phyloP scores from a whole-genome alignment of 2,888 invertebrate species.

The Cephus pygmeus region DNA sequence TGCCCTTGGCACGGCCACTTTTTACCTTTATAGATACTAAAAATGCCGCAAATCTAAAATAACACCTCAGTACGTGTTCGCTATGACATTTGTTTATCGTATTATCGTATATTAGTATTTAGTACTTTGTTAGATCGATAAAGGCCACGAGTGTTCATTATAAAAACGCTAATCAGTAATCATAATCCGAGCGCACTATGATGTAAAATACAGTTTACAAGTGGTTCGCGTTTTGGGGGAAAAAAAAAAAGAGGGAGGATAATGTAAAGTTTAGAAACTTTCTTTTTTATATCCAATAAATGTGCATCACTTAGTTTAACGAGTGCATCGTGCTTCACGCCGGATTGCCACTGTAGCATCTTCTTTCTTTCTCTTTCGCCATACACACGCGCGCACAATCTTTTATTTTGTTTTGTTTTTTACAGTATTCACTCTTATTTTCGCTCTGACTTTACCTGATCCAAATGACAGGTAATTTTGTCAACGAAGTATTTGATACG shows the following conservation, averaged over 20 bases:
- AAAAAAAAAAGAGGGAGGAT: not conserved
- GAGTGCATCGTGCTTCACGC: too few relatives aligned
- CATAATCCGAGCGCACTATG: slow-evolving; percentile 39
- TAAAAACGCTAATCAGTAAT: slow-evolving; percentile 57
- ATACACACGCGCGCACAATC: too few relatives aligned
- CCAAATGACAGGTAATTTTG: too few relatives aligned
- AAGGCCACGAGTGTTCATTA: slow-evolving; percentile 63
- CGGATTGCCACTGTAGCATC: too few relatives aligned
- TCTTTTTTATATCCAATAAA: slow-evolving; percentile 13
- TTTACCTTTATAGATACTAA: slow-evolving; percentile 12
- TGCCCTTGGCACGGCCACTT: too few relatives aligned
- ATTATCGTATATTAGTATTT: slow-evolving; percentile 33
- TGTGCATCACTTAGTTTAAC: slow-evolving; percentile 13
- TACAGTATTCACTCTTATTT: too few relatives aligned
- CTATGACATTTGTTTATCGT: slow-evolving; percentile 22
- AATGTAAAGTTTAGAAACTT: not conserved
- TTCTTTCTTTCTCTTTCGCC: too few relatives aligned
- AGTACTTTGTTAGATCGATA: slow-evolving; percentile 32
- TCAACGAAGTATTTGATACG: too few relatives aligned
- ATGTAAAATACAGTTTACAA: slow-evolving; percentile 35
- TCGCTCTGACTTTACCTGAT: too few relatives aligned
- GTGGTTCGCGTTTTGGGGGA: slow-evolving; percentile 14
- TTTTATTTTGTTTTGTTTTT: too few relatives aligned
- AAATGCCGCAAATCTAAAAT: slow-evolving; percentile 37
- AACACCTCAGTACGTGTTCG: slow-evolving; percentile 27